Base-by-base conservation (phyloP, 2,113 vertebrate genomes). In the Macrotis lagotis region DNA sequence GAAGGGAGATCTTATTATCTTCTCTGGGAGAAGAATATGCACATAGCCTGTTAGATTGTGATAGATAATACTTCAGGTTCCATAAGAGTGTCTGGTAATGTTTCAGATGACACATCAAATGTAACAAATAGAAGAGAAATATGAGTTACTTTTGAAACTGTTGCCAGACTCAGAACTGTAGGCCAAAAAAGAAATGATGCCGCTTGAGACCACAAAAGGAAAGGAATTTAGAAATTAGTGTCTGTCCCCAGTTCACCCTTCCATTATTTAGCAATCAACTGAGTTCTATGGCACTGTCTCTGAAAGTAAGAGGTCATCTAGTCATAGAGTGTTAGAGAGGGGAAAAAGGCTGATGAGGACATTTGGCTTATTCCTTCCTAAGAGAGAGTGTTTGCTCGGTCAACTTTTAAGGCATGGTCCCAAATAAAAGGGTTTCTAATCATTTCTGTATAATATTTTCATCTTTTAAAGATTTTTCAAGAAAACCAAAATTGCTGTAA, bases 221-320 rank as follows among this genome's bases (percentile, higher is more conserved):
- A 97, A 97, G 96, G 89, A 96, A 96, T 97, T 96, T 95, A 93
- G 88, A 96, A 96, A 94, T 93, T 88, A 51, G 31, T 94, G 92
- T 96, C 48, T 95, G 96, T 94, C 95, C 95, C 91, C 7, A 31
- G 48, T 91, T 96, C 95, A 97, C 96, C 90, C n/a, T 47, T 88
- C 47, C 92, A 0, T 88, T 88, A 92, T 12, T 90, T 28, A 96
- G 83, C 59, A 50, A 25, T 94, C 92, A 88, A 44, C 47, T 91
- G 50, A 90, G 50, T 53, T 48, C n/a, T 50, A 6, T 91, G 91
- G 25, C 52, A 16, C 19, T 92, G 25, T 7, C 92, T 88, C 25
- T 31, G 92, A 94, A 44, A 94, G 93, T 51, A 96, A 94, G 48
- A 97, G 91, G 25, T 26, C 88, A 95, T 94, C n/a, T 93, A 92